phyloP scores from a whole-genome alignment of 2,888 invertebrate species.

The Cynaeus angustus region DNA sequence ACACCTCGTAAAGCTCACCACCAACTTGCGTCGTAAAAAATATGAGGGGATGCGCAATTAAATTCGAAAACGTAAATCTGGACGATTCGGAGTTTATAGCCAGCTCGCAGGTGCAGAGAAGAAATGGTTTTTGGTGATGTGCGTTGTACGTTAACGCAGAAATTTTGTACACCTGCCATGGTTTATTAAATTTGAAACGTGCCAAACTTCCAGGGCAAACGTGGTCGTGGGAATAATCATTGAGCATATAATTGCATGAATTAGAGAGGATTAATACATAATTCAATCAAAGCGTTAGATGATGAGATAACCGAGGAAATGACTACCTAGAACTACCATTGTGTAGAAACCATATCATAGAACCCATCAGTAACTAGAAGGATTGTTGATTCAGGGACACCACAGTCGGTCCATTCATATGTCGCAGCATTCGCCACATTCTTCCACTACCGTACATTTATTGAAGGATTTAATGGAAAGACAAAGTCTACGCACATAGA shows the following conservation, averaged over 20 bases:
- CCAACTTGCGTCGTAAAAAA: slow-evolving; percentile 4
- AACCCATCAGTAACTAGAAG: slow-evolving; percentile 30
- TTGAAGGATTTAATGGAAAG: slow-evolving; percentile 46
- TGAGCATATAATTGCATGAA: slow-evolving; percentile 19
- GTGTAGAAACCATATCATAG: slow-evolving; percentile 36
- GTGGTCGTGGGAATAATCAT: slow-evolving; percentile 26
- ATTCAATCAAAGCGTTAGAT: slow-evolving; percentile 38
- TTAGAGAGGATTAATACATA: slow-evolving; percentile 39
- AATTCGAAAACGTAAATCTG: slow-evolving; percentile 3
- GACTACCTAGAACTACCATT: slow-evolving; percentile 37
- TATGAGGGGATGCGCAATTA: slow-evolving; percentile 8
- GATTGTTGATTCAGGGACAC: slow-evolving; percentile 45
- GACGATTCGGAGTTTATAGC: neutral
- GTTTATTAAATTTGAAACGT: too few species aligned
- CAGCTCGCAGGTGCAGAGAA: too few species aligned
- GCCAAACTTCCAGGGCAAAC: too few species aligned
- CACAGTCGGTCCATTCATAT: slow-evolving; percentile 48
- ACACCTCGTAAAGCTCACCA: slow-evolving; percentile 7
- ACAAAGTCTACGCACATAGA: slow-evolving; percentile 26
- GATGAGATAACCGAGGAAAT: slow-evolving; percentile 41
- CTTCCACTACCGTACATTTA: slow-evolving; percentile 41
- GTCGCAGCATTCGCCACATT: slow-evolving; percentile 47
- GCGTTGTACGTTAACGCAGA: too few species aligned
- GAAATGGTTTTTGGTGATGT: too few species aligned
- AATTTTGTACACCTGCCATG: too few species aligned